These are phyloP conservation scores for Polyploca ridens DNA, from an alignment of 2,888 invertebrate species.

Conservation along the genomic window DNA sequence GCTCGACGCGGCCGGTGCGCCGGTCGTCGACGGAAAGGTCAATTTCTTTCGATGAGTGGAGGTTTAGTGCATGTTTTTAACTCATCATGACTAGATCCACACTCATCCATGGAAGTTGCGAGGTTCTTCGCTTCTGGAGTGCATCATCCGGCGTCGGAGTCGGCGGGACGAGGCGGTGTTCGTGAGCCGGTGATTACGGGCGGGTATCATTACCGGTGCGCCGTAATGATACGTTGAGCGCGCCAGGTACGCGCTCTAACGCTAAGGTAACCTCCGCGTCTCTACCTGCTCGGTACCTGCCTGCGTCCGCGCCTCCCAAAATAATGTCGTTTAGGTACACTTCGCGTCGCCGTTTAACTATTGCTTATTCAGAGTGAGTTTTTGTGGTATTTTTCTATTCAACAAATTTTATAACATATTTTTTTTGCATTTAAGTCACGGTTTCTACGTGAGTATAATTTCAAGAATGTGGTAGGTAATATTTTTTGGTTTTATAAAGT, in stretches of 20 bases:
- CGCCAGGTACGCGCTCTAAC: conserved; percentile 63
- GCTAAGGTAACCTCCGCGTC: conserved; percentile 57
- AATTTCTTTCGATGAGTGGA: conserved; percentile 89
- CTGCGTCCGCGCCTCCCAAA: conserved; percentile 52
- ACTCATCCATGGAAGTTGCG: conserved; percentile 90
- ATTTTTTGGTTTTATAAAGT: conserved; percentile 28
- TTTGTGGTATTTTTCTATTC: conserved; percentile 58
- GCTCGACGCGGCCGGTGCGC: conserved; percentile 78
- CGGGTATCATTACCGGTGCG: conserved; percentile 69
- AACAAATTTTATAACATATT: conserved; percentile 44
- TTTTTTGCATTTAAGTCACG: conserved; percentile 50
- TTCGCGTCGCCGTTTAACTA: conserved; percentile 62
- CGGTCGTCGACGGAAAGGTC: conserved; percentile 66
- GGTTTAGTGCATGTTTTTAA: conserved; percentile 88
- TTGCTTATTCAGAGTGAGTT: conserved; percentile 71
- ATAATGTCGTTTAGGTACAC: conserved; percentile 70
- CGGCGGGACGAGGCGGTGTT: conserved; percentile 41
- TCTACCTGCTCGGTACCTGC: conserved; percentile 61
- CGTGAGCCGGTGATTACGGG: conserved; percentile 61
- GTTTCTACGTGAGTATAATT: conserved; percentile 26
- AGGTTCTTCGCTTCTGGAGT: conserved; percentile 63
- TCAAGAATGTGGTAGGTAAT: conserved; percentile 24
- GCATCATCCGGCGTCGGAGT: conserved; percentile 39
- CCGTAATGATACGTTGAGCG: conserved; percentile 76
- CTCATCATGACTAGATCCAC: conserved; percentile 91